phyloP scores from a whole-genome alignment of 1,140 invertebrate species.

The Drosophila eugracilis region DNA sequence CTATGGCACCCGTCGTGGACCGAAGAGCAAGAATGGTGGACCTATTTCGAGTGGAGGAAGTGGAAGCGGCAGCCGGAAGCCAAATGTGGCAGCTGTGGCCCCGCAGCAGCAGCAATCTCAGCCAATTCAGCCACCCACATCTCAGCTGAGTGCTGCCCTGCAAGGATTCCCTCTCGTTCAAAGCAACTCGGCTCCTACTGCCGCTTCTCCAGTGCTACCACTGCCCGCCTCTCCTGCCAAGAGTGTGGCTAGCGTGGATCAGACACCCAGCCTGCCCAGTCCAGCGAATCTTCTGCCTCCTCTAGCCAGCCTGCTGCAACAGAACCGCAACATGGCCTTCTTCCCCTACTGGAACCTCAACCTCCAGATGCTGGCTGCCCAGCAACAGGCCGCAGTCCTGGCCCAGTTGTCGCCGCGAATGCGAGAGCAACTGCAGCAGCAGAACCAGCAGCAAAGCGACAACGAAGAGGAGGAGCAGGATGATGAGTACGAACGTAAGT shows the following conservation, averaged over 20 bases:
- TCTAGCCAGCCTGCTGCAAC: conserved; percentile 76
- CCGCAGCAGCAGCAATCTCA: conserved; percentile 37
- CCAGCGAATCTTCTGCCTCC: conserved; percentile 69
- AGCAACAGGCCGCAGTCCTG: conserved; percentile 79
- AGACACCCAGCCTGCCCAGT: conserved; percentile 36
- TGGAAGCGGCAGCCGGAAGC: conserved; percentile 26
- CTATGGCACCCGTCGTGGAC: conserved; percentile 94
- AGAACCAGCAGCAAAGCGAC: conserved; percentile 60
- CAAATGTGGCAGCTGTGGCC: conserved; percentile 43
- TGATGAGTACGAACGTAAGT: conserved; percentile 77
- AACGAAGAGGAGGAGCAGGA: conserved; percentile 74
- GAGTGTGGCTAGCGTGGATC: conserved; percentile 58
- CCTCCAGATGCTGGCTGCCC: conserved; percentile 84
- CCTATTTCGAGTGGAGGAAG: conserved; percentile 10
- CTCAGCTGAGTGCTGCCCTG: conserved; percentile 66
- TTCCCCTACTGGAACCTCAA: conserved; percentile 84
- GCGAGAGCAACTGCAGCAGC: conserved; percentile 69
- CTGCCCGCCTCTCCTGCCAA: conserved; percentile 64
- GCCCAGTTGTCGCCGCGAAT: conserved; percentile 75
- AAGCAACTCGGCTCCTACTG: conserved; percentile 30
- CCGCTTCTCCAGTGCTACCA: conserved; percentile 28
- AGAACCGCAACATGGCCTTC: conserved; percentile 82
- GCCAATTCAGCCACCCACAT: conserved; percentile 26
- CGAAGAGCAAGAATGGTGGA: conserved; percentile 88
- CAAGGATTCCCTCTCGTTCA: conserved; percentile 61